Percentiles rank a stretch among this genome's conserved stretches.
These are phyloP conservation scores for Caenorhabditis drosophilae DNA, from an alignment of 2,888 invertebrate genomes.

Conservation along the genomic window DNA sequence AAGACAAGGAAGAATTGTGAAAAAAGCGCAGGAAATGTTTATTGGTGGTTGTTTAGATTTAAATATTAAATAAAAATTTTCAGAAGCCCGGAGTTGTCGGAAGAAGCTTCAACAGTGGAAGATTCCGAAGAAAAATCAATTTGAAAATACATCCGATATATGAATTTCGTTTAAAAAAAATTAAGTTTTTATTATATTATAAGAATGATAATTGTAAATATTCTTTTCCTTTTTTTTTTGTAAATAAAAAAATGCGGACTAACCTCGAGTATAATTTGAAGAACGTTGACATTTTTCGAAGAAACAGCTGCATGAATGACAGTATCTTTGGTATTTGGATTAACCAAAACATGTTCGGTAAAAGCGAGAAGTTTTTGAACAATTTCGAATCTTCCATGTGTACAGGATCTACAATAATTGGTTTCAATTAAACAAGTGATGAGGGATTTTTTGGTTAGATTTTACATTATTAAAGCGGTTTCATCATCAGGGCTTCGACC, in stretches of 20 bases:
- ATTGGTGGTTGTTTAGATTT: no score
- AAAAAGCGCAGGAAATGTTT: no score
- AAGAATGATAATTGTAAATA: not conserved
- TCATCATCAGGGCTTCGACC: constrained; percentile 87
- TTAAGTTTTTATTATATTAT: not conserved
- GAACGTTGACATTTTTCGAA: constrained; percentile 82
- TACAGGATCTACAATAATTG: constrained; percentile 78
- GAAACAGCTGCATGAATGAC: constrained; percentile 89
- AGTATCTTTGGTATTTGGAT: constrained; percentile 88
- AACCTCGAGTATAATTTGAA: constrained; percentile 78
- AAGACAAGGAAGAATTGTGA: no score
- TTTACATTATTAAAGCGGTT: constrained; percentile 84
- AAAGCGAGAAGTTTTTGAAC: constrained; percentile 82
- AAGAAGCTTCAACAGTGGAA: no score
- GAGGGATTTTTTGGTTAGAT: no score
- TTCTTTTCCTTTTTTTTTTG: not conserved
- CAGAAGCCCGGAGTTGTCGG: no score
- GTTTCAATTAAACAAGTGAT: no score
- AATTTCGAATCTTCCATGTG: constrained; percentile 81
- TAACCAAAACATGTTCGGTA: constrained; percentile 83
- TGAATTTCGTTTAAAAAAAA: not conserved
- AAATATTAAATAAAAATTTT: no score
- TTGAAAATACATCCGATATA: no score
- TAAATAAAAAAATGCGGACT: constrained; percentile 3
- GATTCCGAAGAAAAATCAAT: no score